Percentiles rank a stretch among this genome's conserved stretches.
Evolutionary conservation across 2,888 invertebrate species (phyloP).

Genomic region (Drosophila paranaensis): DNA sequence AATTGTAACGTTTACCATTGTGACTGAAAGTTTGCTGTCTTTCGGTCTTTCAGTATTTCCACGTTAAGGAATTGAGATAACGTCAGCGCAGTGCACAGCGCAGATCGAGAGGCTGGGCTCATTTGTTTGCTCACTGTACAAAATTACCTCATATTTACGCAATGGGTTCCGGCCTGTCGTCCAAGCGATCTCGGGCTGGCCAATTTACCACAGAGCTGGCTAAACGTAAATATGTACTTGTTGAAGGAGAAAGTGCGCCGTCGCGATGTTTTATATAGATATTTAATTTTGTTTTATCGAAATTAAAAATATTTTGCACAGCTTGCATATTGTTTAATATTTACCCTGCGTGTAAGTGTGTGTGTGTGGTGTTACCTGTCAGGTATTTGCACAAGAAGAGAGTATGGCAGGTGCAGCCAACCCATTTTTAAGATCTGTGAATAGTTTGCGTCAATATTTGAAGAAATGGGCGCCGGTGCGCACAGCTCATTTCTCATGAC

Average conservation of each 20-base stretch:
- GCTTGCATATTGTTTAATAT: conserved; percentile 63
- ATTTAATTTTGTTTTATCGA: conserved; percentile 34
- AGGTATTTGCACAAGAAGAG: conserved; percentile 67
- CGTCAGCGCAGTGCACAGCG: conserved; percentile 13
- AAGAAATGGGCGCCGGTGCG: conserved; percentile 46
- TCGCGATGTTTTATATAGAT: conserved; percentile 42
- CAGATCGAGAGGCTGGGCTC: conserved; percentile 20
- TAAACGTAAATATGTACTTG: conserved; percentile 58
- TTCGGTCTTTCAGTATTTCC: conserved; percentile 3
- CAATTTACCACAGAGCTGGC: conserved; percentile 61
- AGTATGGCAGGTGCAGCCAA: conserved; percentile 60
- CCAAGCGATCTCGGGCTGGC: conserved; percentile 24
- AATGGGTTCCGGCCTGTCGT: conserved; percentile 52
- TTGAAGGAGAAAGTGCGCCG: conserved; percentile 69
- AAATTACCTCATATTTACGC: conserved; percentile 70
- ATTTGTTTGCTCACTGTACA: conserved; percentile 36
- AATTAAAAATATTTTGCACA: conserved; percentile 70
- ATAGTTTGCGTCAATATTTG: conserved; percentile 62
- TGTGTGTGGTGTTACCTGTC: conserved; percentile 7
- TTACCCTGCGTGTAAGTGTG: conserved; percentile 5
- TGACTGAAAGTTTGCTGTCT: not conserved
- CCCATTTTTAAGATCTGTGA: conserved; percentile 65
- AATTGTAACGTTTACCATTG: conserved; percentile 8
- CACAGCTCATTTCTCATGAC: conserved; percentile 28
- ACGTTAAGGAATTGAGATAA: conserved; percentile 45